These are phyloP conservation scores for Numida meleagris DNA, from an alignment of 2,113 vertebrate species.

Conservation along the genomic window DNA sequence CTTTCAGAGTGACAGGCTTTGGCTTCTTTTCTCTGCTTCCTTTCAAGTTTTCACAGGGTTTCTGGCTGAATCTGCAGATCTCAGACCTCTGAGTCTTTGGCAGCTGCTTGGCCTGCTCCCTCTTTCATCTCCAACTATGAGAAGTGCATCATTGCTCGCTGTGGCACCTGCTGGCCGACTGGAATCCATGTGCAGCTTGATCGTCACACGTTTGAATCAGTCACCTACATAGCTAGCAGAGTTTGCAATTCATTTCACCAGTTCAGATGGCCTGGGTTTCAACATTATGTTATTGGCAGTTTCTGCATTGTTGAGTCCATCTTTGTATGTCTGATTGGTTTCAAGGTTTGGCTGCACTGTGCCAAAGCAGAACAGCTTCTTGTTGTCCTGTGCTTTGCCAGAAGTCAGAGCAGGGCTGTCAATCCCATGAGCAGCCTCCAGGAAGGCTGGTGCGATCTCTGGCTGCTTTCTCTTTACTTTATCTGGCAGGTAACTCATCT, in stretches of 20 bases:
- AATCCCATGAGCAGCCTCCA: conserved; percentile 63
- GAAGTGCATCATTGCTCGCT: conserved; percentile 96
- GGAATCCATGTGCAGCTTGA: conserved; percentile 95
- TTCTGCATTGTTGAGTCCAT: conserved; percentile 75
- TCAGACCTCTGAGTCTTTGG: conserved; percentile 86
- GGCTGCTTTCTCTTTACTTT: conserved; percentile 72
- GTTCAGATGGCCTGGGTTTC: conserved; percentile 84
- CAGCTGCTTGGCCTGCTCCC: conserved; percentile 87
- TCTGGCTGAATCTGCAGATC: conserved; percentile 82
- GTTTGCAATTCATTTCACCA: conserved; percentile 96
- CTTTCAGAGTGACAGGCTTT: conserved; percentile 80
- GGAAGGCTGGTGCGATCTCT: conserved; percentile 70
- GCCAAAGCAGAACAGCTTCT: conserved; percentile 77
- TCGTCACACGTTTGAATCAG: conserved; percentile 97
- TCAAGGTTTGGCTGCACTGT: conserved; percentile 66
- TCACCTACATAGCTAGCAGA: conserved; percentile 97
- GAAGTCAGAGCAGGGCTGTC: conserved; percentile 73
- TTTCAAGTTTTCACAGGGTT: conserved; percentile 87
- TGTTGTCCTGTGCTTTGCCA: conserved; percentile 78
- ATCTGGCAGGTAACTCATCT: conserved; percentile 72
- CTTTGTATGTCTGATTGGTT: conserved; percentile 77
- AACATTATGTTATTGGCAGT: conserved; percentile 79
- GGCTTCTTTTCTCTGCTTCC: conserved; percentile 83
- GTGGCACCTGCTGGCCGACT: conserved; percentile 96
- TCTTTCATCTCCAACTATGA: conserved; percentile 97